phyloP scores from a whole-genome alignment of 2,113 vertebrate genomes.

The Oxygymnocypris stewartii region DNA sequence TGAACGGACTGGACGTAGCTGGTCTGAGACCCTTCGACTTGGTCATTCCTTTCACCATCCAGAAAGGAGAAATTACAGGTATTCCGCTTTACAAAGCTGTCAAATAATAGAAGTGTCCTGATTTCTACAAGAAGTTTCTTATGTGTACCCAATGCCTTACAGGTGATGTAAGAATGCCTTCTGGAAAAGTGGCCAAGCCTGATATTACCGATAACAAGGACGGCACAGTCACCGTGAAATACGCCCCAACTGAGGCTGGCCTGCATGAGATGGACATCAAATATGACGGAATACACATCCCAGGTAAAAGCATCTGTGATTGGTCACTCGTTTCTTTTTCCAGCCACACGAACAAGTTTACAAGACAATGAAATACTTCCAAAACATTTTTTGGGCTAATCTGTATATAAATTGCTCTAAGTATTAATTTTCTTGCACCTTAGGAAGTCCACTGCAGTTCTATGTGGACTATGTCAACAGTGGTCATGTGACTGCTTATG shows the following conservation, averaged over 20 bases:
- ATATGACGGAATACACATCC: constrained; percentile 90
- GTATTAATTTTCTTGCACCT: background rate
- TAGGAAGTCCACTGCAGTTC: constrained; percentile 91
- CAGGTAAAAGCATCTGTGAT: constrained; percentile 71
- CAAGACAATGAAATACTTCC: background rate
- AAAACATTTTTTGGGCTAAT: background rate
- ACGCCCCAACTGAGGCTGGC: constrained; percentile 85
- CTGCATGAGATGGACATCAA: constrained; percentile 95
- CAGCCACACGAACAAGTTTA: background rate
- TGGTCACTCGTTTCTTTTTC: background rate
- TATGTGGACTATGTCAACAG: constrained; percentile 93
- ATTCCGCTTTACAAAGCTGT: background rate
- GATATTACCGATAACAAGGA: constrained; percentile 92
- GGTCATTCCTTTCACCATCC: constrained; percentile 94
- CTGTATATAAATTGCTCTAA: background rate
- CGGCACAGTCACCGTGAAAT: constrained; percentile 88
- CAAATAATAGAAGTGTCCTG: background rate
- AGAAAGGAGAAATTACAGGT: constrained; percentile 95
- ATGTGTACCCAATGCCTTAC: background rate
- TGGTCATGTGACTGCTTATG: constrained; percentile 91
- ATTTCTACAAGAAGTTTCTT: background rate
- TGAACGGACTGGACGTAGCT: constrained; percentile 88
- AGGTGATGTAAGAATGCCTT: constrained; percentile 93
- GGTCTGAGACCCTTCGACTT: constrained; percentile 91
- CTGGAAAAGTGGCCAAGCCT: constrained; percentile 86